Conservation (phyloP, 2,113 vertebrate genomes). For the Microcebus murinus region DNA sequence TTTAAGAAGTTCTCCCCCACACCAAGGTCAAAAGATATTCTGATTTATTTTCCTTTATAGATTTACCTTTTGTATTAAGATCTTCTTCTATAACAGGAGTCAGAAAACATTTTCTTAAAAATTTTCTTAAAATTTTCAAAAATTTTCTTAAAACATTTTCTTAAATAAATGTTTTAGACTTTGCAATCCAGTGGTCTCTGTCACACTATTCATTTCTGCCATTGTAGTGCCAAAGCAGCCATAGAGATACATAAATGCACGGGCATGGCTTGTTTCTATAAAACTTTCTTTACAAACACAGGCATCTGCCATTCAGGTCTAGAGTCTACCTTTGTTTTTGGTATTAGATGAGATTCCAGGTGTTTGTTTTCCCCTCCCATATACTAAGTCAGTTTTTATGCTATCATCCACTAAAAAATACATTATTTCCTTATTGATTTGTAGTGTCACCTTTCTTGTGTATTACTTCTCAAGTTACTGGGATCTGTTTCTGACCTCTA, state of each 20-base stretch:
- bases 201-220: background rate
- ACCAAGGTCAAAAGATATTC: background rate
- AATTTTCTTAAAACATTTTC: slow-evolving; percentile 4
- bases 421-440: background rate
- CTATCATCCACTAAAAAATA: background rate
- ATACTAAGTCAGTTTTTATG: background rate
- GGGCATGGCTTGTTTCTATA: background rate
- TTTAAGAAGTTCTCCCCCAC: background rate
- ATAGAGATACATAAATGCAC: background rate
- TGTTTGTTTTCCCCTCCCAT: background rate
- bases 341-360: background rate
- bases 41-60: background rate
- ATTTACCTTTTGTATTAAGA: background rate
- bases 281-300: background rate
- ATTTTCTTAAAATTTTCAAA: too few relatives aligned
- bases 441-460: background rate
- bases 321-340: background rate
- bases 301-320: background rate
- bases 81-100: background rate
- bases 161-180: background rate
- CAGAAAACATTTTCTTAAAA: background rate
- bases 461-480: background rate
- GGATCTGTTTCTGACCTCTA: background rate
- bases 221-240: background rate
- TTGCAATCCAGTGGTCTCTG: background rate